These are phyloP conservation scores for Hedychridium roseum DNA, from an alignment of 2,888 invertebrate genomes.

Conservation along the genomic window DNA sequence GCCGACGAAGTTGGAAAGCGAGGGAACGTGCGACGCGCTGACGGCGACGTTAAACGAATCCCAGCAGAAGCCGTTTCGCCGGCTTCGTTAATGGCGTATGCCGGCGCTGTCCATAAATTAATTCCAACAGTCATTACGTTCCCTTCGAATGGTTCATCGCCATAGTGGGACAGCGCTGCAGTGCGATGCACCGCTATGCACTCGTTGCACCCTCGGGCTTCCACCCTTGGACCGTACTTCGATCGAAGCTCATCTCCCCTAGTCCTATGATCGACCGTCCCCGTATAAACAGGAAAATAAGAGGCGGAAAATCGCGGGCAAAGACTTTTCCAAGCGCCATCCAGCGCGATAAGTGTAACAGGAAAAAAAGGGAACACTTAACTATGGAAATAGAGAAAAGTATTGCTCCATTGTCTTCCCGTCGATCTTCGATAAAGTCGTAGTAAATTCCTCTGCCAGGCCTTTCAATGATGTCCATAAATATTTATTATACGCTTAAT, in stretches of 20 bases:
- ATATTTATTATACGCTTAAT: too few species aligned
- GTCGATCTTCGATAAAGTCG: too few species aligned
- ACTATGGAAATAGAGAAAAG: too few species aligned
- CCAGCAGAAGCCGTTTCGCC: conserved; percentile 26
- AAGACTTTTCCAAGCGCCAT: too few species aligned
- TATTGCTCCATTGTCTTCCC: too few species aligned
- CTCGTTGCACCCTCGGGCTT: not conserved
- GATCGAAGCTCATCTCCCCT: not conserved
- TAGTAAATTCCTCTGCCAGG: too few species aligned
- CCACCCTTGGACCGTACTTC: not conserved
- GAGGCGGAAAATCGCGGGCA: not conserved
- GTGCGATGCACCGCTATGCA: conserved; percentile 9
- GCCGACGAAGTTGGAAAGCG: too few species aligned
- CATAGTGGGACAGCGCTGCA: conserved; percentile 13
- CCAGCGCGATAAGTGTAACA: too few species aligned
- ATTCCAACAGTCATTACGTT: conserved; percentile 30
- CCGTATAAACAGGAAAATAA: not conserved
- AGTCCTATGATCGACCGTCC: not conserved
- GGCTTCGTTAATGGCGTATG: conserved; percentile 30
- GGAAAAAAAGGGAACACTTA: too few species aligned
- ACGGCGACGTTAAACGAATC: conserved; percentile 30
- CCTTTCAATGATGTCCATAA: too few species aligned
- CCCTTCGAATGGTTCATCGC: conserved; percentile 24
- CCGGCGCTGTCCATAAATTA: conserved; percentile 29
- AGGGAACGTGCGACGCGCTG: conserved; percentile 13